These are phyloP conservation scores for Macrosteles quadrilineatus DNA, from an alignment of 1,140 invertebrate genomes.

Conservation along the genomic window DNA sequence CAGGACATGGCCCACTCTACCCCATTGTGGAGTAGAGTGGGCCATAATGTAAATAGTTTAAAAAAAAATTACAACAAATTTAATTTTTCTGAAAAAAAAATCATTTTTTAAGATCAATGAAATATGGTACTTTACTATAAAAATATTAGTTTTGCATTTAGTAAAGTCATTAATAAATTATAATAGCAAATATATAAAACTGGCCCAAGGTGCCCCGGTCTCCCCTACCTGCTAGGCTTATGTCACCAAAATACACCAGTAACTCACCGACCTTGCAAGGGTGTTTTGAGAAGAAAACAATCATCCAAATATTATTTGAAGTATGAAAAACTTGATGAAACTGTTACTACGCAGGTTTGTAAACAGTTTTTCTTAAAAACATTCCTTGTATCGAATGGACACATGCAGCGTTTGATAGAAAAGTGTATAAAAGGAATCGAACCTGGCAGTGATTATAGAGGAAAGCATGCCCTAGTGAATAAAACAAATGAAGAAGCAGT, in stretches of 20 bases:
- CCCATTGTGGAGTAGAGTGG: no score
- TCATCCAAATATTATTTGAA: background rate
- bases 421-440: background rate
- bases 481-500: conserved; percentile 10
- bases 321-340: background rate
- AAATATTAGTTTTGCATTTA: no score
- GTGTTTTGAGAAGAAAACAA: background rate
- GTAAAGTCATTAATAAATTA: no score
- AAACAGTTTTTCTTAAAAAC: conserved; percentile 4
- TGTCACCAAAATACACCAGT: background rate
- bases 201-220: no score
- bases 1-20: no score
- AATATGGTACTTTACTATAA: no score
- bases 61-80: no score
- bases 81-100: no score
- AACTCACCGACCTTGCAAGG: background rate
- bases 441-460: conserved; percentile 6
- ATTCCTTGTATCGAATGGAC: conserved; percentile 1
- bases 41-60: no score
- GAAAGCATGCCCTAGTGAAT: conserved; percentile 12
- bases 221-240: background rate
- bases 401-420: conserved; percentile 1
- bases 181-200: no score
- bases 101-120: no score
- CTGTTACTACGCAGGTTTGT: background rate